phyloP scores from a whole-genome alignment of 2,888 invertebrate species.

The Linnaemya vulpina region DNA sequence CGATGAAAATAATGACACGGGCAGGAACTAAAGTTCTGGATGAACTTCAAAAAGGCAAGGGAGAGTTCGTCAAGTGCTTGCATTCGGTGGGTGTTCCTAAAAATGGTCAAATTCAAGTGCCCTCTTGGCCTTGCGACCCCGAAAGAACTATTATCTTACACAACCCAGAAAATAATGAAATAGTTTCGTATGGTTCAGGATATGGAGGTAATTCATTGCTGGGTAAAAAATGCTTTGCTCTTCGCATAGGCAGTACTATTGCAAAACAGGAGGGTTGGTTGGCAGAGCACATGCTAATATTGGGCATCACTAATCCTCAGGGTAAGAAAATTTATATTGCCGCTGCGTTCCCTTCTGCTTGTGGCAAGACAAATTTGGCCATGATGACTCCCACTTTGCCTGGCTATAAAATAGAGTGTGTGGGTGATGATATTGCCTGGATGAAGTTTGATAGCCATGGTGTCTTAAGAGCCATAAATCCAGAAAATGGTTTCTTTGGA shows the following conservation, averaged over 20 bases:
- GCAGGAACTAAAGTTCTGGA: constrained; percentile 87
- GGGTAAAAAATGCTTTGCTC: constrained; percentile 99
- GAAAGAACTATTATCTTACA: constrained; percentile 96
- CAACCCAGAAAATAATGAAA: constrained; percentile 83
- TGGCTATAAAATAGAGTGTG: constrained; percentile 95
- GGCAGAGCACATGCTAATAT: constrained; percentile 99
- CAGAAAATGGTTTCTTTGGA: constrained; percentile 99
- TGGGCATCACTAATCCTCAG: constrained; percentile 95
- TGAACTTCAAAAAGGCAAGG: constrained; percentile 84
- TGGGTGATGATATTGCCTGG: constrained; percentile 99
- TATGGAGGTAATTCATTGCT: constrained; percentile 98
- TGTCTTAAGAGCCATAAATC: constrained; percentile 96
- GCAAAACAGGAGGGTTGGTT: constrained; percentile 98
- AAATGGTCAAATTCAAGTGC: constrained; percentile 85
- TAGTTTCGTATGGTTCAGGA: constrained; percentile 90
- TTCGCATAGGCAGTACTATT: constrained; percentile 97
- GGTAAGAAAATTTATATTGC: constrained; percentile 96
- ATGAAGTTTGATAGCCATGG: constrained; percentile 96
- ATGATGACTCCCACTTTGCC: constrained; percentile 98
- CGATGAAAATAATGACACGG: constrained; percentile 99
- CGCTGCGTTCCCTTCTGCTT: constrained; percentile 99
- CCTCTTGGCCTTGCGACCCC: constrained; percentile 98
- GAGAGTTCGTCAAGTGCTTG: constrained; percentile 91
- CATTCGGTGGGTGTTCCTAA: constrained; percentile 95
- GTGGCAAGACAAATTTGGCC: constrained; percentile 99